A percentile compares a stretch with the other conserved stretches of the same genome.
These are phyloP conservation scores for Dryocosmus kuriphilus DNA, from an alignment of 2,888 invertebrate genomes.

Conservation along the genomic window DNA sequence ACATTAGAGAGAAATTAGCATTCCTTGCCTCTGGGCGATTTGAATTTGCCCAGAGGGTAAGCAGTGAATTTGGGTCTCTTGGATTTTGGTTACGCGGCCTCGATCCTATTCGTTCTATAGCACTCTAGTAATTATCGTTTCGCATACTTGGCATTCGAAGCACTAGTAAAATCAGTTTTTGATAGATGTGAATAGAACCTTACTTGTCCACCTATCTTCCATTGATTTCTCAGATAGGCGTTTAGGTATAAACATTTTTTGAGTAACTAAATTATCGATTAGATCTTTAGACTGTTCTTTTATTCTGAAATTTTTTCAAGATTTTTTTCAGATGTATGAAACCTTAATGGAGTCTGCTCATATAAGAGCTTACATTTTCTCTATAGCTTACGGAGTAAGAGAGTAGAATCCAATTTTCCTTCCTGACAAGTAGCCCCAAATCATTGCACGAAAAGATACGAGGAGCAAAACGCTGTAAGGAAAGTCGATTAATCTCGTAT, in stretches of 20 bases:
- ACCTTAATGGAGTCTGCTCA: not conserved
- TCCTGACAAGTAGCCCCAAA: not conserved
- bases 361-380: slow-evolving; percentile 4
- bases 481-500: slow-evolving; percentile 23
- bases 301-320: not conserved
- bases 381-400: not conserved
- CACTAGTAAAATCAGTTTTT: not conserved
- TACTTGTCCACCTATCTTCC: not conserved
- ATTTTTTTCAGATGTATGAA: not conserved
- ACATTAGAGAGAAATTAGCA: slow-evolving; percentile 18
- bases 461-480: not conserved
- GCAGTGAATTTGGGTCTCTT: not conserved
- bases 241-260: too few species aligned
- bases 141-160: not conserved
- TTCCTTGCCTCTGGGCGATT: not conserved
- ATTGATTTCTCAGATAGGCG: too few species aligned
- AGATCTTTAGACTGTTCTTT: too few species aligned
- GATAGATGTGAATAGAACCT: not conserved
- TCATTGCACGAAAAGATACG: not conserved
- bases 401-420: slow-evolving; percentile 5
- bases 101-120: not conserved
- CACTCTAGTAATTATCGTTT: not conserved
- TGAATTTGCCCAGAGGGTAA: not conserved
- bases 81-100: not conserved
- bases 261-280: too few species aligned